A percentile compares a stretch with the other conserved stretches of the same genome.
Conservation (phyloP, 53 echinoderm and acorn worm genomes). For the Echinarachnius parma region DNA sequence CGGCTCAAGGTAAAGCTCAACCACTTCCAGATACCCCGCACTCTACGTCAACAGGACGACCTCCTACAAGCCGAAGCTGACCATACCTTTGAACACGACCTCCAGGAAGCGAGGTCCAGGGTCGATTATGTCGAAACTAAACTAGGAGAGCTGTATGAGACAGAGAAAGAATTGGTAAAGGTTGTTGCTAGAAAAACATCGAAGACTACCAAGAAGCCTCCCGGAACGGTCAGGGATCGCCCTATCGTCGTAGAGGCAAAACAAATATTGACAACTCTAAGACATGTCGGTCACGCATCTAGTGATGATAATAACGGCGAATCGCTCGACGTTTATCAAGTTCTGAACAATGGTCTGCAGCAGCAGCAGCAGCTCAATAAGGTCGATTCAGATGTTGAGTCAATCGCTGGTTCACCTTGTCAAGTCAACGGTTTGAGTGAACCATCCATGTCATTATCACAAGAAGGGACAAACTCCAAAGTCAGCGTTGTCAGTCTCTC, state of each 20-base stretch:
- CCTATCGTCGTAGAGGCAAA: too few relatives aligned
- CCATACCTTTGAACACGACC: constrained; percentile 4
- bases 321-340: background rate
- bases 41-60: background rate
- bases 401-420: too few relatives aligned
- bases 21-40: constrained; percentile 4
- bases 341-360: background rate
- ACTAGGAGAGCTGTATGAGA: constrained; percentile 12
- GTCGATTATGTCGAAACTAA: constrained; percentile 7
- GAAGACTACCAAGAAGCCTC: background rate
- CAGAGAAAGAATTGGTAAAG: background rate
- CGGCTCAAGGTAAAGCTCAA: constrained; percentile 22
- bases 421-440: too few relatives aligned
- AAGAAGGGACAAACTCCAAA: background rate
- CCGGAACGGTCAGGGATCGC: background rate
- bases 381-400: too few relatives aligned
- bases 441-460: too few relatives aligned
- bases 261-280: too few relatives aligned
- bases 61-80: background rate
- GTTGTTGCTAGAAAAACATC: constrained; percentile 8
- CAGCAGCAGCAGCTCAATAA: too few relatives aligned
- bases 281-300: too few relatives aligned
- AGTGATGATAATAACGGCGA: background rate
- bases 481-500: constrained; percentile 3
- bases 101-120: constrained; percentile 9